Percentiles rank a stretch among this genome's conserved stretches.
Conservation (phyloP, 1,140 invertebrate genomes). For the Proctacanthus coquilletti region DNA sequence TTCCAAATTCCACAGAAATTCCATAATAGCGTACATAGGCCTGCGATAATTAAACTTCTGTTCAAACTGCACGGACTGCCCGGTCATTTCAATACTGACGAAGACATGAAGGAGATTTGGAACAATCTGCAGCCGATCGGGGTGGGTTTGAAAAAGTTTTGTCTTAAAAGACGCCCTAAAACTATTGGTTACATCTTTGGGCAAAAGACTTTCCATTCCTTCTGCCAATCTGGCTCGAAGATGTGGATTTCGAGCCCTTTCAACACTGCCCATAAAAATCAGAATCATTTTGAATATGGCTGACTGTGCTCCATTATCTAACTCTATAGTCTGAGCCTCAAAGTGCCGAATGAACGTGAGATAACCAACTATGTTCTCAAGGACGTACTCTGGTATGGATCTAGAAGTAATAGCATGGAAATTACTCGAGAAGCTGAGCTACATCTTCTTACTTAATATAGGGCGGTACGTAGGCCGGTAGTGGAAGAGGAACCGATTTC, state of each 20-base stretch:
- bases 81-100: conserved; percentile 94
- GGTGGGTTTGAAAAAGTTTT: conserved; percentile 62
- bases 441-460: conserved; percentile 13
- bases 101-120: conserved; percentile 74
- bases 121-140: conserved; percentile 51
- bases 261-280: conserved; percentile 58
- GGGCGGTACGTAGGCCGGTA: conserved; percentile 13
- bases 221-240: conserved; percentile 78
- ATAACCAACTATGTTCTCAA: conserved; percentile 73
- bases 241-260: conserved; percentile 82
- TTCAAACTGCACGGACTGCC: conserved; percentile 88
- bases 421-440: too few species aligned
- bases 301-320: conserved; percentile 27
- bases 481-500: conserved; percentile 15
- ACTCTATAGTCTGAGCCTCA: conserved; percentile 40
- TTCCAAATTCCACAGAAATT: conserved; percentile 75
- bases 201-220: conserved; percentile 68
- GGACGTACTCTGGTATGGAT: conserved; percentile 78
- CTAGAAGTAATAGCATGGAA: conserved; percentile 28
- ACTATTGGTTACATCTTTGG: conserved; percentile 40
- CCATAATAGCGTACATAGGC: conserved; percentile 88
- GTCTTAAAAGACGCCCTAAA: conserved; percentile 43
- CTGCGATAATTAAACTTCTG: conserved; percentile 93
- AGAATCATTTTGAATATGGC: conserved; percentile 59
- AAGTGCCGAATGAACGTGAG: conserved; percentile 57